Evolutionary conservation across 1,140 invertebrate genomes (phyloP), one percentile per base, ranked within the genome.

Genomic region (Pachypeltis micranthus): DNA sequence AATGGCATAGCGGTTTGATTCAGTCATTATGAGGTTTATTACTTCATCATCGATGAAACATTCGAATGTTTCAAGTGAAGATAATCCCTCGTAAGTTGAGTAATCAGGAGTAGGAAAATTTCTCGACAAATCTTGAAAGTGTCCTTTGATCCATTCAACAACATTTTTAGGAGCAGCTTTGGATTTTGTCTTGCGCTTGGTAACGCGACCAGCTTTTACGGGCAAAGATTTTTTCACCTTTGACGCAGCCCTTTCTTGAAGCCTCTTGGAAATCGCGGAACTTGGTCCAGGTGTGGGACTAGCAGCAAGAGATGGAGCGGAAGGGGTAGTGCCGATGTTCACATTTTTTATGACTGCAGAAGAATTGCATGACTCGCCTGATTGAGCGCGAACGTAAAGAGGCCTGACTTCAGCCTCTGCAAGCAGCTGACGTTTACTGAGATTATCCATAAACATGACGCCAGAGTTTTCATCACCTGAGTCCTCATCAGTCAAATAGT

Each of bases 11-110:
- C n/a, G n/a, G n/a, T n/a, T n/a, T 26, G 24, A 28, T 24, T 61
- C 27, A 0, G 23, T 1, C 26, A 27, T 16, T 63, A 31, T 39
- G 34, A 39, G 19, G n/a, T 24, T 25, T 59, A 64, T 29, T 26
- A n/a, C 47, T 23, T n/a, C 29, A 21, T 19, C 24, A 34, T 29
- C 19, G 25, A 56, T 24, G 54, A 60, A 57, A 67, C 16, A 39
- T 39, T 39, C 31, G 31, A 39, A 39, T 39, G 31, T 39, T 39
- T 39, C 16, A 39, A 39, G 31, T 39, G 31, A 16, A 39, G 31
- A 39, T 39, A 39, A 39, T 16, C 31, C 31, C 31, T 39, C 31
- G 31, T 39, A 39, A 39, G 31, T 10, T 39, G 7, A 10, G 31
- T 39, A 39, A 16, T 39, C 31, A 16, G 31, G 31, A 39, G 31